A percentile compares a stretch with the other conserved stretches of the same genome.
phyloP scores from a whole-genome alignment of 2,797 vertebrate species.

The Peromyscus nudipes region DNA sequence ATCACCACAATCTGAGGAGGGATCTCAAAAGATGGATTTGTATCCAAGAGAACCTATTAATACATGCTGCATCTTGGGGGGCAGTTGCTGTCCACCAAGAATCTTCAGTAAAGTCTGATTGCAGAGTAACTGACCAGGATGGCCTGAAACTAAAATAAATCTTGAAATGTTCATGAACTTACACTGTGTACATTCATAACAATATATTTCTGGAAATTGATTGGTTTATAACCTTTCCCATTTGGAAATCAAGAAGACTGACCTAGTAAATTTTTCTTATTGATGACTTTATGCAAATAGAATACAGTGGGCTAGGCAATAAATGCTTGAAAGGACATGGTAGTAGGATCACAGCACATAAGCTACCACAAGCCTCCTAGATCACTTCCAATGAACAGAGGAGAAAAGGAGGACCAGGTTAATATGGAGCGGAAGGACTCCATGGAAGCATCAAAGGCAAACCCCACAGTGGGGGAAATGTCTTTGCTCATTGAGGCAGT shows the following conservation, averaged over 20 bases:
- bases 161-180: neutral
- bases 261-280: neutral
- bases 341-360: neutral
- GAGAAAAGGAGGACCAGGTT: neutral
- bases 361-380: neutral
- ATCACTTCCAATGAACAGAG: neutral
- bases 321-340: neutral
- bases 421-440: neutral
- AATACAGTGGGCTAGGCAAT: neutral
- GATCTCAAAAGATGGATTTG: neutral
- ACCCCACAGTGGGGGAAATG: neutral
- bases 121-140: neutral
- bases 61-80: neutral
- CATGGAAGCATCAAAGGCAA: neutral
- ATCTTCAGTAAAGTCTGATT: neutral
- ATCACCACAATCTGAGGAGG: neutral
- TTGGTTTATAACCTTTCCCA: neutral
- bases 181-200: neutral
- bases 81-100: neutral
- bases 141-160: neutral
- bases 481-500: neutral
- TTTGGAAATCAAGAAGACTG: slow-evolving; percentile 19
- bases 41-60: neutral
- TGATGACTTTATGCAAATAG: neutral
- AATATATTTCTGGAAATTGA: neutral